phyloP scores from a whole-genome alignment of 2,797 vertebrate species.

The Halcyon leucocephala region DNA sequence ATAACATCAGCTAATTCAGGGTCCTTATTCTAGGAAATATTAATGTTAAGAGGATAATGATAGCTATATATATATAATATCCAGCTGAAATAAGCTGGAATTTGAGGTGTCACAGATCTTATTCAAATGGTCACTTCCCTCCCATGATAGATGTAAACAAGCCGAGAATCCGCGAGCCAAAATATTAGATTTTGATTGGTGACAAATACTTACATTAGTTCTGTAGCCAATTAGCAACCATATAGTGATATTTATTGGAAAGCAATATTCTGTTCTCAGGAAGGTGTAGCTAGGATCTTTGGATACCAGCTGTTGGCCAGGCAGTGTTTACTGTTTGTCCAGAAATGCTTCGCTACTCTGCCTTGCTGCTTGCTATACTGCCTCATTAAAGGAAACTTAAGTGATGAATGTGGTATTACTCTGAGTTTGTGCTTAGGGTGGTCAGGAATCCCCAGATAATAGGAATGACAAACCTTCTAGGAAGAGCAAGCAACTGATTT shows the following conservation, averaged over 20 bases:
- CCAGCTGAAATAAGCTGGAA: background rate
- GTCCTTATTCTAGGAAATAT: background rate
- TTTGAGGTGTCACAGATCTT: background rate
- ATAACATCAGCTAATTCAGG: background rate
- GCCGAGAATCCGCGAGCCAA: background rate
- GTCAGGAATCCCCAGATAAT: background rate
- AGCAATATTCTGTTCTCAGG: background rate
- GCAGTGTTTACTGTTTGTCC: background rate
- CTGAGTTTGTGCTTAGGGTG: background rate
- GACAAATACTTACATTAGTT: background rate
- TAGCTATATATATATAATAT: background rate
- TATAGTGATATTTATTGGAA: background rate
- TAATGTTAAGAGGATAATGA: background rate
- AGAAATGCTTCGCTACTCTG: background rate
- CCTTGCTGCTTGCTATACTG: background rate
- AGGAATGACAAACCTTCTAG: background rate
- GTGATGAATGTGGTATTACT: background rate
- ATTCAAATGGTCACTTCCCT: background rate
- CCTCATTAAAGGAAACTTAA: background rate
- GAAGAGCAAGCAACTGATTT: background rate
- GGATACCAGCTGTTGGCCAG: background rate
- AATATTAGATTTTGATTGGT: background rate
- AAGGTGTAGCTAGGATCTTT: background rate
- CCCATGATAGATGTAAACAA: background rate
- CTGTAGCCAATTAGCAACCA: background rate